Evolutionary conservation across 1,140 invertebrate species (phyloP), one percentile per base, ranked within the genome.

Genomic region (Conus betulinus): DNA sequence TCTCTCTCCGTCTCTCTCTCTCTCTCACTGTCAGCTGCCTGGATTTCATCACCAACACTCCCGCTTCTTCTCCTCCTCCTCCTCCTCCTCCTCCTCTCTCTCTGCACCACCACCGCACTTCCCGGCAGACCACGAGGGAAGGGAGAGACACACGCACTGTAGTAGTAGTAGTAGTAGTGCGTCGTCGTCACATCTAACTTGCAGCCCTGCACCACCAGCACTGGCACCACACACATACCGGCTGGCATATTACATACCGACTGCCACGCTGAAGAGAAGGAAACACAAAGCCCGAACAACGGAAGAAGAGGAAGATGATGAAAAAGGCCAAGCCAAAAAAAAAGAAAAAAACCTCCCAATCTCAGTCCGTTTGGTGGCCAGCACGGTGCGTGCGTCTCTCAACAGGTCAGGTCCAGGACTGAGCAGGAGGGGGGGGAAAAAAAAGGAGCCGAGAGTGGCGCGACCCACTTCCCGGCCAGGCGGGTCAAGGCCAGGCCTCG

Each of bases 401-500:
- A 74, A 74, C 67, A 74, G 20, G 67, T 74, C 67, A n/a, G 17
- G 67, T 15, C 57, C 57, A 15, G 15, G 39, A 39, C 39, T 39
- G 39, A 39, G 39, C 39, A 39, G 39, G 39, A 39, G 39, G 39
- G 39, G 39, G 39, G 60, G 25, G 5, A 74, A 25, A 74, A 25
- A 74, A 25, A 74, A 5, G 71, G 7, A 6, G 0, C 20, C 1
- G 6, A 74, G 71, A 74, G 76, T 39, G 27, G 8, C n/a, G 25
- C 25, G 76, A 78, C 76, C 76, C n/a, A 7, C 5, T 39, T 78
- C 25, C n/a, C n/a, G 27, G 27, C 76, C 23, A 78, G 25, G 8
- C 39, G 76, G 76, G 76, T 78, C 76, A 78, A 25, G 76, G 76
- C n/a, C 76, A 78, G 76, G 76, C 11, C 39, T 39, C 39, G 76